Evolutionary conservation across 2,113 vertebrate genomes (phyloP).

Genomic region (Antidorcas marsupialis): DNA sequence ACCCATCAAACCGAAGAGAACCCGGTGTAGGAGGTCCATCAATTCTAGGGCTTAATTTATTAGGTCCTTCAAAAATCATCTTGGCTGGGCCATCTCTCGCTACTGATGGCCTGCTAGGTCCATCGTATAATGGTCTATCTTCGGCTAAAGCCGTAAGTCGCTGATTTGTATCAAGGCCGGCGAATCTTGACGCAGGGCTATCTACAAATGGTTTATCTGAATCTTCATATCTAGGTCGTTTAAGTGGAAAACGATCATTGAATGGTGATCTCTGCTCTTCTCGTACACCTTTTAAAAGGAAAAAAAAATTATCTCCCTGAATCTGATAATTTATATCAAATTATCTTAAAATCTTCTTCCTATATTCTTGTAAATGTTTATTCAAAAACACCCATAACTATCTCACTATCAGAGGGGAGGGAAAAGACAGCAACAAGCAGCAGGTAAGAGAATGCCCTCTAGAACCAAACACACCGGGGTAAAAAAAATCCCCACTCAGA

Average conservation of each 20-base stretch:
- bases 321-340: conserved; percentile 18
- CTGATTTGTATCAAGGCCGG: conserved; percentile 85
- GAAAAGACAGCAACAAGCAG: conserved; percentile 26
- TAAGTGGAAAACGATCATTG: conserved; percentile 80
- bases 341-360: conserved; percentile 23
- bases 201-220: conserved; percentile 84
- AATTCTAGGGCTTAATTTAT: conserved; percentile 82
- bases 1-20: conserved; percentile 81
- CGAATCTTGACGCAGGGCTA: conserved; percentile 80
- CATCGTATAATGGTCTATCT: conserved; percentile 83
- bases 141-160: conserved; percentile 84
- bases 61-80: conserved; percentile 83
- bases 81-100: conserved; percentile 80
- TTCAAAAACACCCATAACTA: conserved; percentile 37
- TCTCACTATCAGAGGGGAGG: conserved; percentile 31
- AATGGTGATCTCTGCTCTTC: conserved; percentile 84
- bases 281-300: conserved; percentile 79
- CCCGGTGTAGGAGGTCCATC: conserved; percentile 81
- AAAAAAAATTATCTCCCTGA: conserved; percentile 45
- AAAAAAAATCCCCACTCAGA: conserved; percentile 40
- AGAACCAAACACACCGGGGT: conserved; percentile 32
- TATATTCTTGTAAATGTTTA: conserved; percentile 35
- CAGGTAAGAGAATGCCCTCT: conserved; percentile 25
- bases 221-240: conserved; percentile 84
- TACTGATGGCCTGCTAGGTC: conserved; percentile 78